Percentiles rank a stretch among this genome's conserved stretches.
Evolutionary conservation across 2,888 invertebrate genomes (phyloP).

Genomic region (Seira musarum): DNA sequence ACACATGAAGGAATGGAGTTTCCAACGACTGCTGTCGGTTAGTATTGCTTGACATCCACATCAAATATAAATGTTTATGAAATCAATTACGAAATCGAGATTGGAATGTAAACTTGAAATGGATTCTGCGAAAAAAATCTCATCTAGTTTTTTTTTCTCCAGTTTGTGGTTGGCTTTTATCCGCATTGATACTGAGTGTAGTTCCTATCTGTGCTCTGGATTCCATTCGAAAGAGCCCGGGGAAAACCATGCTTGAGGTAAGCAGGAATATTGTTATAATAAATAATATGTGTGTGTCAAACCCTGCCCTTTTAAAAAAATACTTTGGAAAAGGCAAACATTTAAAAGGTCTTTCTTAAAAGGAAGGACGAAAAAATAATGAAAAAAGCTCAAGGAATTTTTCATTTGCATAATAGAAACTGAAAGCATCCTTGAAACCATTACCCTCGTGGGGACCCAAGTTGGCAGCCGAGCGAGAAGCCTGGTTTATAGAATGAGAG

Average conservation of each 20-base stretch:
- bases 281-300: too few species aligned
- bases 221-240: conserved; percentile 69
- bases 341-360: too few species aligned
- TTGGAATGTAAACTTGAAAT: background rate
- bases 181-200: conserved; percentile 72
- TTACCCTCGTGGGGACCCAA: conserved; percentile 49
- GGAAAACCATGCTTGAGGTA: conserved; percentile 37
- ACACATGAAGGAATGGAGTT: conserved; percentile 36
- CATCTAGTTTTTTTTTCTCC: background rate
- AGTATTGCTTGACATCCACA: background rate
- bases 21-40: conserved; percentile 45
- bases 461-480: conserved; percentile 10
- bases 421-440: conserved; percentile 38
- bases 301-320: too few species aligned
- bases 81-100: background rate
- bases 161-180: conserved; percentile 56
- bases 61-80: too few species aligned
- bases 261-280: too few species aligned
- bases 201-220: conserved; percentile 74
- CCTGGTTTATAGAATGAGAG: too few species aligned
- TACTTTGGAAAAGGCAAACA: too few species aligned
- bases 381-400: background rate
- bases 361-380: background rate
- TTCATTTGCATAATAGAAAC: conserved; percentile 22
- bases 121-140: background rate